A percentile compares a stretch with the other conserved stretches of the same genome.
Evolutionary conservation across 1,140 invertebrate species (phyloP).

Genomic region (Diabrotica virgifera): DNA sequence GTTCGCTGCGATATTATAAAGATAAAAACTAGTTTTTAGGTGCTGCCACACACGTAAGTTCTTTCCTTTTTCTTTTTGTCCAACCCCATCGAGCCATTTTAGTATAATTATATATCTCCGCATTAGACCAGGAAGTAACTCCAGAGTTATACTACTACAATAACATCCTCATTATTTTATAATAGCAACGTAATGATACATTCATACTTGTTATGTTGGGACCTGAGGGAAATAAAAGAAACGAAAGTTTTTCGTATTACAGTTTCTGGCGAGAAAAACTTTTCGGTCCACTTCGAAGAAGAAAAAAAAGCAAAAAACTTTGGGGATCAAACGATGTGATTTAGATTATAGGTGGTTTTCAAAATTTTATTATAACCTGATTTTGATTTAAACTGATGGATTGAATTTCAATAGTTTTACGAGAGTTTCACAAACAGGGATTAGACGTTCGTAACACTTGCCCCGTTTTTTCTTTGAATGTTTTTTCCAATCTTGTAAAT

Average conservation of each 20-base stretch:
- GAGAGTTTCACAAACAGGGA: too few relatives aligned
- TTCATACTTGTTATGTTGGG: slow-evolving; percentile 1
- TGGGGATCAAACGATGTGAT: neutral
- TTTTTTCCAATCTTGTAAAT: too few relatives aligned
- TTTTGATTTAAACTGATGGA: neutral
- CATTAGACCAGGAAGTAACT: too few relatives aligned
- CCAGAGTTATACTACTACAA: neutral
- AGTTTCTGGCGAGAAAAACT: neutral
- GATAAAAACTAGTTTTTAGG: too few relatives aligned
- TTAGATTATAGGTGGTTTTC: neutral
- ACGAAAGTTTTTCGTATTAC: neutral
- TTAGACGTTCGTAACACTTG: too few relatives aligned
- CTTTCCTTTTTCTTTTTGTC: too few relatives aligned
- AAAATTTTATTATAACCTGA: neutral
- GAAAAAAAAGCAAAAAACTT: neutral
- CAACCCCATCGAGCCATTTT: too few relatives aligned
- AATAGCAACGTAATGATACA: slow-evolving; percentile 1
- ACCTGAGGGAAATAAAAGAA: neutral
- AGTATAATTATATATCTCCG: too few relatives aligned
- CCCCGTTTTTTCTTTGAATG: too few relatives aligned
- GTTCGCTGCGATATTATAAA: too few relatives aligned
- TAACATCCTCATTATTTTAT: neutral
- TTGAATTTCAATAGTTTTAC: neutral
- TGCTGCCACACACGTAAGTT: too few relatives aligned
- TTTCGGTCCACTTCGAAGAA: neutral